Percentiles rank a stretch among this genome's conserved stretches.
Evolutionary conservation across 2,888 invertebrate genomes (phyloP).

Genomic region (Ophioninae sp.): DNA sequence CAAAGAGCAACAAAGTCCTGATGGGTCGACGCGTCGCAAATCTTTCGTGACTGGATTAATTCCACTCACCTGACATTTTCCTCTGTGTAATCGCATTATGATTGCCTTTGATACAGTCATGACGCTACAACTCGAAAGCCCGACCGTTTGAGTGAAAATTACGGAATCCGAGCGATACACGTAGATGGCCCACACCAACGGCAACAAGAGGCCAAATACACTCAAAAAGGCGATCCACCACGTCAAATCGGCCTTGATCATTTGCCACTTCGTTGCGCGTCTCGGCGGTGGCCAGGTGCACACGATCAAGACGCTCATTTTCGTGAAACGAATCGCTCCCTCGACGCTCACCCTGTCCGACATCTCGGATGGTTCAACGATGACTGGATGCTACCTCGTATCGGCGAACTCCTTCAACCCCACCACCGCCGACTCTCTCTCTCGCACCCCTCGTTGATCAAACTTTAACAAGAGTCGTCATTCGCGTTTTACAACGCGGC

Average conservation of each 20-base stretch:
- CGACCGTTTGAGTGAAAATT: constrained; percentile 65
- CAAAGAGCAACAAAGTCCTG: too few species aligned
- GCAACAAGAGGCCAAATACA: constrained; percentile 58
- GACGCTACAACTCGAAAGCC: constrained; percentile 63
- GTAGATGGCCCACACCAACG: constrained; percentile 65
- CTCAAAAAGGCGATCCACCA: constrained; percentile 65
- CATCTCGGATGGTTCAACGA: background rate
- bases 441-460: background rate
- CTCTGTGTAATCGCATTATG: constrained; percentile 61
- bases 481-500: background rate
- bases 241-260: constrained; percentile 58
- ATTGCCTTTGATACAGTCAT: constrained; percentile 68
- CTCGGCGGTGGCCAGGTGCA: constrained; percentile 58
- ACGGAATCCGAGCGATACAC: constrained; percentile 59
- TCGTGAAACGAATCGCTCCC: constrained; percentile 54
- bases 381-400: background rate
- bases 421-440: background rate
- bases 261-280: constrained; percentile 38
- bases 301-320: constrained; percentile 48
- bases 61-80: constrained; percentile 66
- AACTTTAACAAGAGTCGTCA: background rate
- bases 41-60: too few species aligned
- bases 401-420: background rate
- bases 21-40: too few species aligned
- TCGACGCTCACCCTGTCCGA: background rate